These are phyloP conservation scores for Drosophila paramelanica DNA, from an alignment of 2,888 invertebrate genomes.

Conservation along the genomic window DNA sequence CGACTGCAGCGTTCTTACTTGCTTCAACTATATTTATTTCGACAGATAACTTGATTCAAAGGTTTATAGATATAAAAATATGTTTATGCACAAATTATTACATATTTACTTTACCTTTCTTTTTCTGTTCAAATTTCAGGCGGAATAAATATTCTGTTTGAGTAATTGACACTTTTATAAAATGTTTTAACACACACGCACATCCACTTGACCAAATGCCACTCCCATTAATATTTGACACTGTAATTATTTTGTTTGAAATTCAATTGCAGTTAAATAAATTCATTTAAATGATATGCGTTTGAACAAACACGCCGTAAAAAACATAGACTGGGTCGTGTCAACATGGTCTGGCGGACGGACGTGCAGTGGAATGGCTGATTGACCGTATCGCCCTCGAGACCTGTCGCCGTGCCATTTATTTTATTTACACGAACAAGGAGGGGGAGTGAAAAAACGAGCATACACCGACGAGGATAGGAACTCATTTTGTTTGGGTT, in stretches of 20 bases:
- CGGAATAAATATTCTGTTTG: neutral
- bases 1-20: no score
- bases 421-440: slow-evolving; percentile 2
- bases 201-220: neutral
- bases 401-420: slow-evolving; percentile 2
- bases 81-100: neutral
- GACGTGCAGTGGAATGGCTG: slow-evolving; percentile 8
- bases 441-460: neutral
- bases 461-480: neutral
- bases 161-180: neutral
- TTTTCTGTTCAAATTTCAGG: neutral
- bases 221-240: slow-evolving; percentile 3
- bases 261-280: slow-evolving; percentile 32
- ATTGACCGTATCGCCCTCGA: slow-evolving; percentile 20
- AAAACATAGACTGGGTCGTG: slow-evolving; percentile 6
- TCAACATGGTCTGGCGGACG: neutral
- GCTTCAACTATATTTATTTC: no score
- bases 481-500: slow-evolving; percentile 10
- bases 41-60: no score
- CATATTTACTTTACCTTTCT: neutral
- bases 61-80: no score
- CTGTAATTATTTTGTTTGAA: slow-evolving; percentile 17
- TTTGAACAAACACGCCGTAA: slow-evolving; percentile 1
- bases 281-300: slow-evolving; percentile 26
- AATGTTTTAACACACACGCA: slow-evolving; percentile 6